A percentile compares a stretch with the other conserved stretches of the same genome.
Conservation (phyloP, 2,113 vertebrate species). For the Sus scrofa region DNA sequence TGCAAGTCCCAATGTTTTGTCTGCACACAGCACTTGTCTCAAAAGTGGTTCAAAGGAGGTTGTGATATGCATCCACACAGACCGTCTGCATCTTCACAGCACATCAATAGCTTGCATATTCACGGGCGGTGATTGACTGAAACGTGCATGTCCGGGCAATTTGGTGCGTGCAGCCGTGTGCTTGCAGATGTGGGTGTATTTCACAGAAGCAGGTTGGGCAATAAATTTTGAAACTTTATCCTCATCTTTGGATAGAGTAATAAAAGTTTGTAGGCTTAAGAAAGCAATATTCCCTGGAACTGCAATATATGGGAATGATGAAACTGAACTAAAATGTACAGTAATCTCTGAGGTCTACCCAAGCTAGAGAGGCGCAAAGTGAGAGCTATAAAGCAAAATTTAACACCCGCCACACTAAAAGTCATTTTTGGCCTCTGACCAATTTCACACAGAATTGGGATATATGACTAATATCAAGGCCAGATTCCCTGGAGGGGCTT, state of each 20-base stretch:
- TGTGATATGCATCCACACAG: neutral
- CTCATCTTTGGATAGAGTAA: slow-evolving; percentile 80
- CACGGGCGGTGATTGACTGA: slow-evolving; percentile 56
- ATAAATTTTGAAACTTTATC: slow-evolving; percentile 83
- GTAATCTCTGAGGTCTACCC: slow-evolving; percentile 80
- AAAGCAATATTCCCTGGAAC: slow-evolving; percentile 82
- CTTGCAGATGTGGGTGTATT: slow-evolving; percentile 35
- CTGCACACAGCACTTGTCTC: neutral
- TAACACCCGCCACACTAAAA: slow-evolving; percentile 77
- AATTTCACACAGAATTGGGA: slow-evolving; percentile 80
- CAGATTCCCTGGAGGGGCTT: slow-evolving; percentile 55
- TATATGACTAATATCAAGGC: slow-evolving; percentile 77
- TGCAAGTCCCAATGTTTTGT: slow-evolving; percentile 27
- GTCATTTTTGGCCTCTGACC: slow-evolving; percentile 78
- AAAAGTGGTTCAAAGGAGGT: neutral
- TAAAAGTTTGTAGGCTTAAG: slow-evolving; percentile 84
- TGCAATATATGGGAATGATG: slow-evolving; percentile 78
- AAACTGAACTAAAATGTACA: slow-evolving; percentile 78
- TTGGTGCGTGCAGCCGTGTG: neutral
- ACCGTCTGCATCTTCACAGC: neutral
- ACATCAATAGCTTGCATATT: neutral
- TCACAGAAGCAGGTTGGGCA: slow-evolving; percentile 64
- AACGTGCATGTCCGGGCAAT: neutral
- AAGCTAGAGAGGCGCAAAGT: slow-evolving; percentile 73
- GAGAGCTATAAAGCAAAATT: slow-evolving; percentile 78